A percentile compares a stretch with the other conserved stretches of the same genome.
Evolutionary conservation across 2,113 vertebrate species (phyloP).

Genomic region (Pseudorectes ferrugineus): DNA sequence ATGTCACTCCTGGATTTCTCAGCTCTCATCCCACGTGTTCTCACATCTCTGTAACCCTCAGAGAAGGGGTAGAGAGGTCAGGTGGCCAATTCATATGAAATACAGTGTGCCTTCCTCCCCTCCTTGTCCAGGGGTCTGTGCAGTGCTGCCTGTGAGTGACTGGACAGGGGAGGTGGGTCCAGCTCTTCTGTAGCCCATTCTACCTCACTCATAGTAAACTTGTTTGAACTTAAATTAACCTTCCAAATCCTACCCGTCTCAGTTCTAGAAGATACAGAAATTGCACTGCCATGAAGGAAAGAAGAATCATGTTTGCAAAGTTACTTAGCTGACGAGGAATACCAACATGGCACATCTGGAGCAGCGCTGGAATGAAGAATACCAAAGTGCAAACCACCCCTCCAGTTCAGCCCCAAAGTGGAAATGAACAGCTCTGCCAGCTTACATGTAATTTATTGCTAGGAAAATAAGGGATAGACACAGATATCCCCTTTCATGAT

Average conservation of each 20-base stretch:
- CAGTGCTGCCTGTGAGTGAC: background rate
- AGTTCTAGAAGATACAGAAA: background rate
- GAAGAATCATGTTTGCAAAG: background rate
- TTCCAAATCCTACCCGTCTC: background rate
- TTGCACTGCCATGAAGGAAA: background rate
- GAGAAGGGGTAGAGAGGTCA: background rate
- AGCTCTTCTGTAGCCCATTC: background rate
- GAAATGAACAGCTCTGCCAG: background rate
- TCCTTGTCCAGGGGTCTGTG: background rate
- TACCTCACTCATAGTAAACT: background rate
- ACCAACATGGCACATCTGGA: background rate
- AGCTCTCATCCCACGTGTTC: accelerated
- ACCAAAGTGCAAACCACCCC: background rate
- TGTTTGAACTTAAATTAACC: background rate
- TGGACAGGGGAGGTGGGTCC: background rate
- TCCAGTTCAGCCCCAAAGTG: background rate
- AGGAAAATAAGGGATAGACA: background rate
- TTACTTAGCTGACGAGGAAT: background rate
- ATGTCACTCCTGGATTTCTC: background rate
- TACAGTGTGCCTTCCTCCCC: background rate
- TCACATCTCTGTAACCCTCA: background rate
- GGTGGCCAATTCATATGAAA: background rate
- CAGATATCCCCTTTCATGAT: background rate
- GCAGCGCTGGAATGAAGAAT: background rate
- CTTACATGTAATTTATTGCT: background rate